Percentiles rank a stretch among this genome's conserved stretches.
phyloP scores from a whole-genome alignment of 92 coral and sea anemone species.

The Porites evermanni region DNA sequence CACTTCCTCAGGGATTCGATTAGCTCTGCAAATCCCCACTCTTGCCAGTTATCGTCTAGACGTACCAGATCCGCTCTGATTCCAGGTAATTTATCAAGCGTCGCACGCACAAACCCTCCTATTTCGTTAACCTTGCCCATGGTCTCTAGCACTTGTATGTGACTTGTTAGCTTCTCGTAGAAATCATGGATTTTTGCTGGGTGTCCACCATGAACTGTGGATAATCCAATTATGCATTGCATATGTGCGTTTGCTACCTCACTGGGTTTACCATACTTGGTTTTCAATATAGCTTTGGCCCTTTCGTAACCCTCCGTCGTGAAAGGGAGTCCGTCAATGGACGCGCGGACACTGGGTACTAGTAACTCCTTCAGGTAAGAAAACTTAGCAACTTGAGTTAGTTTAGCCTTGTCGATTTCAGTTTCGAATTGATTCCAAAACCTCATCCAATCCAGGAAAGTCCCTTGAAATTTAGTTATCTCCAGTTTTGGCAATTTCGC shows the following conservation, averaged over 20 bases:
- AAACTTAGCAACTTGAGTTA: constrained; percentile 59
- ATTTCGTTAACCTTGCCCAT: constrained; percentile 42
- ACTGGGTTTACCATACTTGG: constrained; percentile 52
- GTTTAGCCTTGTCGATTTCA: constrained; percentile 61
- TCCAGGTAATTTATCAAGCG: constrained; percentile 36
- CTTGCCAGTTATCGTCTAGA: constrained; percentile 25
- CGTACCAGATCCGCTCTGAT: not conserved
- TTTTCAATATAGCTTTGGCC: constrained; percentile 35
- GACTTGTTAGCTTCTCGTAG: constrained; percentile 26
- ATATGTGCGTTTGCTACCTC: constrained; percentile 19
- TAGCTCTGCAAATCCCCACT: constrained; percentile 31
- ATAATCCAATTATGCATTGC: constrained; percentile 50
- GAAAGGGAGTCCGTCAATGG: constrained; percentile 55
- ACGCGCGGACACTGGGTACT: constrained; percentile 41
- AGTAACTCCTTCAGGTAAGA: constrained; percentile 63
- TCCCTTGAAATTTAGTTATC: constrained; percentile 69
- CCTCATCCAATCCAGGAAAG: constrained; percentile 52
- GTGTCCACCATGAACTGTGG: constrained; percentile 46
- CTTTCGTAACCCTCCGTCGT: constrained; percentile 53
- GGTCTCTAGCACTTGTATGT: constrained; percentile 61
- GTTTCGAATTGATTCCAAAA: constrained; percentile 72
- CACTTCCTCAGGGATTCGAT: constrained; percentile 29
- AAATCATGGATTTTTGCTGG: constrained; percentile 53
- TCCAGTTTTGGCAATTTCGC: constrained; percentile 62
- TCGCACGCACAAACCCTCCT: constrained; percentile 19